These are phyloP conservation scores for Phalacrocorax pelagicus DNA, from an alignment of 2,113 vertebrate species.

Conservation along the genomic window DNA sequence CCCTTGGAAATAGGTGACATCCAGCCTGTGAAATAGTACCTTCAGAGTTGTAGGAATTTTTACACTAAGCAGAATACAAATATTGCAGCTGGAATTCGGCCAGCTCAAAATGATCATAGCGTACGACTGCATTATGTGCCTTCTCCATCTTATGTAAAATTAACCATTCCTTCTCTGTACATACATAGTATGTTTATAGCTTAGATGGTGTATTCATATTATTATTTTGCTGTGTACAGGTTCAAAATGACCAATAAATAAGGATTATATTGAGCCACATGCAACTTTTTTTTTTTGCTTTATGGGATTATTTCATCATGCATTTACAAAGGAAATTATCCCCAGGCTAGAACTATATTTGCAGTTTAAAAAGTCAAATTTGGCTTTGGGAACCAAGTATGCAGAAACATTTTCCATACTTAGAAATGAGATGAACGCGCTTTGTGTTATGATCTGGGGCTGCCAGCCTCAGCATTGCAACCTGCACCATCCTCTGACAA, in stretches of 20 bases:
- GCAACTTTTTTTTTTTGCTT: neutral
- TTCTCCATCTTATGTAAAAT: neutral
- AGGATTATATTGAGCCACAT: neutral
- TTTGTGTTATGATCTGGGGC: neutral
- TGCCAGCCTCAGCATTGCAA: neutral
- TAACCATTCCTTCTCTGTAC: neutral
- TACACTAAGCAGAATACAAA: neutral
- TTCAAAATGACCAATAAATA: conserved; percentile 33
- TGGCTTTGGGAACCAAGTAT: neutral
- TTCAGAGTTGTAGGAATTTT: neutral
- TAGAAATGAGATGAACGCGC: neutral
- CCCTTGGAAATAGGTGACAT: neutral
- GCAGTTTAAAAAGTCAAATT: neutral
- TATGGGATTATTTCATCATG: neutral
- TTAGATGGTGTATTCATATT: neutral
- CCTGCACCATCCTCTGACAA: neutral
- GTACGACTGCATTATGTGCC: neutral
- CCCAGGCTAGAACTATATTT: neutral
- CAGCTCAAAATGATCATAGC: neutral
- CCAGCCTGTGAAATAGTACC: neutral
- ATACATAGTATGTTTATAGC: neutral
- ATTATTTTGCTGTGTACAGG: neutral
- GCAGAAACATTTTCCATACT: neutral
- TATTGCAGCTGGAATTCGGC: neutral
- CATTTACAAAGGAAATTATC: neutral